Conservation (phyloP, 1,140 invertebrate genomes). For the Chrysomallon squamiferum region DNA sequence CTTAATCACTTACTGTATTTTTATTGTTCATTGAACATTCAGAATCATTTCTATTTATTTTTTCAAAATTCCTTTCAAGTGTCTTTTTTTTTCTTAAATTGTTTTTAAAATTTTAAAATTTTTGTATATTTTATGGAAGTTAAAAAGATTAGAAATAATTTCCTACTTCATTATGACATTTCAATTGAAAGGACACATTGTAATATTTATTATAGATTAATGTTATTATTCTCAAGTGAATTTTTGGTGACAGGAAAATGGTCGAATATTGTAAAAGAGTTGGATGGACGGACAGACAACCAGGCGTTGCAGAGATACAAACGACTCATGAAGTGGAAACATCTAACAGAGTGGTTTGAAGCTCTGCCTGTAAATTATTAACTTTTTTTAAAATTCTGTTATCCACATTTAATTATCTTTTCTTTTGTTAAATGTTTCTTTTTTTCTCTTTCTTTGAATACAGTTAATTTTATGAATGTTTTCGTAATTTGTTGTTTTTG, state of each 20-base stretch:
- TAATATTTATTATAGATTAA: no score
- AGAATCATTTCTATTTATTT: background rate
- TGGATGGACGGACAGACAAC: slow-evolving; percentile 49
- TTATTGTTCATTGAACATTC: no score
- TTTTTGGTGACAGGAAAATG: slow-evolving; percentile 43
- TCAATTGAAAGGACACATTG: no score
- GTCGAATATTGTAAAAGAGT: slow-evolving; percentile 35
- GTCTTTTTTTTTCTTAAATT: no score
- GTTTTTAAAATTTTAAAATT: no score
- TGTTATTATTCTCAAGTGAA: no score
- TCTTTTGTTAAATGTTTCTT: background rate
- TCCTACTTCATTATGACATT: no score
- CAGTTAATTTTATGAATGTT: background rate
- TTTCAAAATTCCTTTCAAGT: background rate
- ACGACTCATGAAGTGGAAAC: slow-evolving; percentile 39
- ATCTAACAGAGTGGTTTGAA: slow-evolving; percentile 28
- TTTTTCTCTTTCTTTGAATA: background rate
- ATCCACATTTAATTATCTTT: background rate
- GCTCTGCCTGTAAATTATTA: slow-evolving; percentile 32
- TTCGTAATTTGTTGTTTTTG: background rate
- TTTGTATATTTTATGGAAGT: no score
- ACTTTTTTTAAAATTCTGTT: background rate
- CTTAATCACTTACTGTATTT: no score
- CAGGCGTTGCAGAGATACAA: slow-evolving; percentile 31
- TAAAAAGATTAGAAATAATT: no score